Base-by-base conservation (phyloP, 2,113 vertebrate genomes). In the Plestiodon gilberti region DNA sequence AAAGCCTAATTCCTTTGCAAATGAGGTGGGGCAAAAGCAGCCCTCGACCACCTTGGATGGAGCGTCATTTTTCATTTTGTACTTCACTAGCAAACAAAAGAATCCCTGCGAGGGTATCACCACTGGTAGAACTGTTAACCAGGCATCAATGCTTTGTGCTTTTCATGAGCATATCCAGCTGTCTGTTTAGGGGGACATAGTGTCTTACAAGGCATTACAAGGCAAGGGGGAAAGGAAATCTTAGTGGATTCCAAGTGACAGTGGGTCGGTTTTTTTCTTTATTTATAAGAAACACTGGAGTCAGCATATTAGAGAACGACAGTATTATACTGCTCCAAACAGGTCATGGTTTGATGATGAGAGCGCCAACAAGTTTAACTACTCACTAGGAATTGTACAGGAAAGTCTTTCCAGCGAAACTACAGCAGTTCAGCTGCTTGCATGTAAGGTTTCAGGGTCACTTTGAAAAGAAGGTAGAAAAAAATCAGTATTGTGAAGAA, bases 221-320 rank as follows among this genome's bases (percentile, higher is more conserved):
- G 76, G 40, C 89, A 86, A 85, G n/a, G 28, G 43, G 67, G 33
- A 71, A 90, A 92, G 88, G 83, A 88, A 87, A 82, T 35, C 40
- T 94, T 90, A 83, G 83, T 59, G 3, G 52, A 67, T 78, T 89
- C 83, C 93, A 94, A 89, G 35, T 85, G 35, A 38, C 73, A n/a
- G n/a, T n/a, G n/a, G n/a, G n/a, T n/a, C n/a, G 90, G 11, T 22
- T 28, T 59, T 75, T 28, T 15, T 30, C 3, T 10, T 18, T 8
- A 1, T 23, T 35, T 38, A 52, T 20, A 93, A 48, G n/a, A n/a
- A 82, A 81, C 22, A 73, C 52, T 82, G 48, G 88, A 88, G 73
- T 84, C 83, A 90, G 87, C 73, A 87, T 25, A 82, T 65, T 73
- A 86, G 90, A 48, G 88, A 87, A 80, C 67, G 77, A 78, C 25